Evolutionary conservation across 2,888 invertebrate species (phyloP).

Genomic region (Mythimna ferrago): DNA sequence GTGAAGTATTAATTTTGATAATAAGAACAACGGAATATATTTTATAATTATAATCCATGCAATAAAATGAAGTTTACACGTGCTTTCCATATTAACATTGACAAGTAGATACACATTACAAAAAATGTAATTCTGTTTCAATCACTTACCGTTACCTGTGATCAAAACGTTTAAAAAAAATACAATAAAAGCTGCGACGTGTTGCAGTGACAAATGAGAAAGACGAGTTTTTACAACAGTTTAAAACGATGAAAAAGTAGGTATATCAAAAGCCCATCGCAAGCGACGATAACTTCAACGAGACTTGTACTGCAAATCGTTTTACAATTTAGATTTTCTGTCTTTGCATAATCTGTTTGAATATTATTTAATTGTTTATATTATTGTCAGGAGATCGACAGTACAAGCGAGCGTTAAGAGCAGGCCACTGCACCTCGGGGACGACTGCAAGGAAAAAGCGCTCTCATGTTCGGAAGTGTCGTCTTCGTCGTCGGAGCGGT

Average conservation of each 20-base stretch:
- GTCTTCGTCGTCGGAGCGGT: constrained; percentile 69
- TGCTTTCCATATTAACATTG: constrained; percentile 32
- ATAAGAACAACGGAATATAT: neutral
- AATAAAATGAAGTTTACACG: constrained; percentile 9
- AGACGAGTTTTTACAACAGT: constrained; percentile 12
- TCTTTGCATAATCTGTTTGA: neutral
- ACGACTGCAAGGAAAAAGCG: constrained; percentile 88
- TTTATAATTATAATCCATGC: constrained; percentile 16
- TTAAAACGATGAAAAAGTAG: constrained; percentile 57
- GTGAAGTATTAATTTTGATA: neutral
- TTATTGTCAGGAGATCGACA: constrained; percentile 30
- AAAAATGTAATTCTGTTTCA: neutral
- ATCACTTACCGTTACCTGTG: constrained; percentile 35
- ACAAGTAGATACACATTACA: constrained; percentile 4
- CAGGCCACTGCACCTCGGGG: constrained; percentile 81
- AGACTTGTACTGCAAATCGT: constrained; percentile 69
- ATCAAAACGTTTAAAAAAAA: constrained; percentile 24
- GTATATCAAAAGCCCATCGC: constrained; percentile 77
- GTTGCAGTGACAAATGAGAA: constrained; percentile 12
- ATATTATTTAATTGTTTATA: neutral
- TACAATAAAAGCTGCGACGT: constrained; percentile 53
- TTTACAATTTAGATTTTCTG: constrained; percentile 6
- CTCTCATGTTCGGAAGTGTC: constrained; percentile 89
- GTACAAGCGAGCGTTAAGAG: constrained; percentile 58
- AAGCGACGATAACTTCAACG: constrained; percentile 77